Conservation (phyloP, 2,888 invertebrate genomes). For the Agapostemon virescens region DNA sequence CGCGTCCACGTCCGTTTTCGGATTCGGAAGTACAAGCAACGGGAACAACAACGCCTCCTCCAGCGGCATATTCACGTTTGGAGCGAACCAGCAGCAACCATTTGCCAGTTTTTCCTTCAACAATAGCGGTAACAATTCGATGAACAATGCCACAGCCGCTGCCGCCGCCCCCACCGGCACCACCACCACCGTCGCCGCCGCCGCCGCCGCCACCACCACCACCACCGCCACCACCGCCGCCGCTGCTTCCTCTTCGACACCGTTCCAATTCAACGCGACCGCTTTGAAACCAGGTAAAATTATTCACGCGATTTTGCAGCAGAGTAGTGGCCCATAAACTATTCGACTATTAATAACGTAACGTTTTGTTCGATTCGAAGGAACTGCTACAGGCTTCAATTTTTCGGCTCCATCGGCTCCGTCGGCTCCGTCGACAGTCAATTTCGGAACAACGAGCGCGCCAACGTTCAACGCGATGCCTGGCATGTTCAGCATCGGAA, state of each 20-base stretch:
- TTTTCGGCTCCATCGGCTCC: slow-evolving; percentile 73
- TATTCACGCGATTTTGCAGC: background rate
- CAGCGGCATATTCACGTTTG: slow-evolving; percentile 65
- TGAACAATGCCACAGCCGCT: slow-evolving; percentile 39
- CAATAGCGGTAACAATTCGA: slow-evolving; percentile 18
- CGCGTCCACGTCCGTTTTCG: slow-evolving; percentile 54
- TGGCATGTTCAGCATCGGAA: slow-evolving; percentile 81
- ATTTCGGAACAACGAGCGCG: slow-evolving; percentile 68
- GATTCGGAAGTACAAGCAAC: slow-evolving; percentile 11
- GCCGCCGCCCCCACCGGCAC: slow-evolving; percentile 47
- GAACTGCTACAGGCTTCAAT: slow-evolving; percentile 73
- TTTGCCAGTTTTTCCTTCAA: slow-evolving; percentile 33
- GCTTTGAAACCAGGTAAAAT: slow-evolving; percentile 70
- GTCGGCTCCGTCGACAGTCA: slow-evolving; percentile 70
- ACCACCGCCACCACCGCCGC: slow-evolving; percentile 40
- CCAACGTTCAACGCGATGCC: slow-evolving; percentile 69
- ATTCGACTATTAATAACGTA: too few relatives aligned
- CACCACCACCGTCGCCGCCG: slow-evolving; percentile 49
- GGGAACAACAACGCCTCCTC: slow-evolving; percentile 31
- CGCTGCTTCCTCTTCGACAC: slow-evolving; percentile 38
- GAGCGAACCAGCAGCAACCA: slow-evolving; percentile 56
- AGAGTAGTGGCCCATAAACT: background rate
- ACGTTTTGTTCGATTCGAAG: slow-evolving; percentile 21
- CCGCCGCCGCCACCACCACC: slow-evolving; percentile 17
- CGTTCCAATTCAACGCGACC: slow-evolving; percentile 73